These are phyloP conservation scores for Alviniconcha strummeri DNA, from an alignment of 2,888 invertebrate genomes.

Conservation along the genomic window DNA sequence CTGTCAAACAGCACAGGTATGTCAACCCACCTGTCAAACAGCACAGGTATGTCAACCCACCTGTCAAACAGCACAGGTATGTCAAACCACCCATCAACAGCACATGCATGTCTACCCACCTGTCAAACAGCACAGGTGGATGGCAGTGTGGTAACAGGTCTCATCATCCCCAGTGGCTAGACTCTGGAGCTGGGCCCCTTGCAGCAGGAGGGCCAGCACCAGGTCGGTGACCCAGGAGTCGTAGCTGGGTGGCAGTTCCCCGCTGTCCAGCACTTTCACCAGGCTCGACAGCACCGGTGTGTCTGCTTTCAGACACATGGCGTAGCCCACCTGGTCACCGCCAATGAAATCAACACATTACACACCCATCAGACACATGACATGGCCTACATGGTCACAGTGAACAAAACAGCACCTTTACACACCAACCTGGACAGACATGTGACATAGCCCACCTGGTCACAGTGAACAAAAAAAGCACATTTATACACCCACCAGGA, in stretches of 20 bases:
- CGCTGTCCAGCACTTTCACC: slow-evolving; percentile 10
- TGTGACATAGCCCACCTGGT: slow-evolving; percentile 29
- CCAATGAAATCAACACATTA: too few species aligned
- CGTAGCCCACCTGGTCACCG: slow-evolving; percentile 17
- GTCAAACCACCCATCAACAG: too few species aligned
- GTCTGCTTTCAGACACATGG: slow-evolving; percentile 13
- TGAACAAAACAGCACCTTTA: too few species aligned
- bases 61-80: too few species aligned
- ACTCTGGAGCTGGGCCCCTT: slow-evolving; percentile 38
- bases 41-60: too few species aligned
- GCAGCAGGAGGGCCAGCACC: slow-evolving; percentile 41
- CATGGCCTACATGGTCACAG: slow-evolving; percentile 13
- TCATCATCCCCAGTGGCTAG: slow-evolving; percentile 45
- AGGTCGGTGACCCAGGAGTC: slow-evolving; percentile 35
- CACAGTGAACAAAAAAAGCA: too few species aligned
- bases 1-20: too few species aligned
- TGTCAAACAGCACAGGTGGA: slow-evolving; percentile 46
- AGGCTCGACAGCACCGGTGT: slow-evolving; percentile 13
- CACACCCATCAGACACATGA: not conserved
- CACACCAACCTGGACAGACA: not conserved
- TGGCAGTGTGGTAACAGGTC: slow-evolving; percentile 50
- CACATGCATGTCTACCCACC: too few species aligned
- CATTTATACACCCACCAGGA: too few species aligned
- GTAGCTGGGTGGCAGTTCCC: too few species aligned
- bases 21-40: too few species aligned